Base-by-base conservation (phyloP, 2,888 invertebrate species). In the Luperina testacea region DNA sequence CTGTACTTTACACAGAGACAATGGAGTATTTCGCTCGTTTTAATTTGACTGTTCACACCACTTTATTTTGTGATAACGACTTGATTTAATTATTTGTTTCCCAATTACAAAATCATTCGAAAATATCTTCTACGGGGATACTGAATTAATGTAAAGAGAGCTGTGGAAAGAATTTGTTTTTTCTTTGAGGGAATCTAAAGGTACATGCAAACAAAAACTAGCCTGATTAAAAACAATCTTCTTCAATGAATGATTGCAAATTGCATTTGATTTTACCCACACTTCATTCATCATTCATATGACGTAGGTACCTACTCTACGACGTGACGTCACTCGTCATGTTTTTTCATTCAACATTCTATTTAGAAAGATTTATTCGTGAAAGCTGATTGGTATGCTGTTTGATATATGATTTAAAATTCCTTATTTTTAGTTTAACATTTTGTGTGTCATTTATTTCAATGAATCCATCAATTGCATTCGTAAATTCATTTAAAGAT, bases 241-340 rank as follows among this genome's bases (percentile, higher is more conserved):
- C 7, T 51, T 32, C 51, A 32, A 53, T 17, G 48, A 70, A 78
- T 53, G 20, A 77, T 59, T 72, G 32, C 51, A 51, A 53, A n/a
- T 42, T 74, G 65, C 64, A 64, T 74, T 71, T 67, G 17, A n/a
- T 64, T 74, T 15, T 38, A 74, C 59, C 71, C 59, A 51, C 7
- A 72, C 17, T 80, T 68, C 74, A 83, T 83, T 83, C 83, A 77
- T 73, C 63, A 74, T 53, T 74, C 77, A 83, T 45, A 72, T 80
- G 61, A 75, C 72, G 76, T 80, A 53, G 51, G 20, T 77, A 80
- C 61, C 20, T 59, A 57, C 68, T 68, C 53, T 64, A 51, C 51
- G 59, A 67, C 17, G 48, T 77, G 59, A 77, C 77, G 48, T 53
- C 80, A 75, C 24, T 53, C 24, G 42, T 75, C 53, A 64, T 77